Conservation (phyloP, 2,797 vertebrate genomes). For the Gambelia wislizenii region DNA sequence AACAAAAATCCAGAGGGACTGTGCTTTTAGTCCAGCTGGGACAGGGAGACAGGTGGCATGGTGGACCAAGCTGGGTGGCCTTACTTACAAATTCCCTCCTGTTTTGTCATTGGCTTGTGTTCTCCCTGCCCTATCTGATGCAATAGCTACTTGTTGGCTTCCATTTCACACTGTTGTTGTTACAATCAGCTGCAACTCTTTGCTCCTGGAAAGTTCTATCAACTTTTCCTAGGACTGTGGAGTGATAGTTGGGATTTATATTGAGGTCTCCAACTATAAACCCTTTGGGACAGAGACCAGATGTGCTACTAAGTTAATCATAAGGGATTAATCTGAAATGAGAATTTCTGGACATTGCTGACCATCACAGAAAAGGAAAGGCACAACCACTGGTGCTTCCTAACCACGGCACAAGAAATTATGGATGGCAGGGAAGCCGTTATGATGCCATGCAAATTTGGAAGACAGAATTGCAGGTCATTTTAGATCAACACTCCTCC, state of each 20-base stretch:
- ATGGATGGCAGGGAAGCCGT: neutral
- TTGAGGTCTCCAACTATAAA: neutral
- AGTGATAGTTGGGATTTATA: neutral
- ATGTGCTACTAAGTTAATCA: neutral
- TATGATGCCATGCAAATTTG: constrained; percentile 1
- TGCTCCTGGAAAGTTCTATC: constrained; percentile 3
- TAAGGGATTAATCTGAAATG: neutral
- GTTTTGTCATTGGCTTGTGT: neutral
- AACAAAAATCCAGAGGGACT: neutral
- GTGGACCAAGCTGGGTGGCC: neutral
- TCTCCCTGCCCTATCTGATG: neutral
- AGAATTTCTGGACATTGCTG: neutral
- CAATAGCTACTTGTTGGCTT: constrained; percentile 19
- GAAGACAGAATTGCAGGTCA: neutral
- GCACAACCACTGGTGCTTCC: no score
- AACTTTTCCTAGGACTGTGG: neutral
- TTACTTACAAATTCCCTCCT: neutral
- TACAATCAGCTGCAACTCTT: neutral
- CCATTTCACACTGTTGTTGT: neutral
- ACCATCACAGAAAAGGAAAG: neutral
- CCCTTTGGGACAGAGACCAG: neutral
- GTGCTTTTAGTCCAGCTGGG: neutral
- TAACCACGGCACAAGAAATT: neutral
- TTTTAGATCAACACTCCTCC: constrained; percentile 2
- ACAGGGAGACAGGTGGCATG: neutral